phyloP scores from a whole-genome alignment of 2,797 vertebrate genomes.

The Enteromius paludinosus region DNA sequence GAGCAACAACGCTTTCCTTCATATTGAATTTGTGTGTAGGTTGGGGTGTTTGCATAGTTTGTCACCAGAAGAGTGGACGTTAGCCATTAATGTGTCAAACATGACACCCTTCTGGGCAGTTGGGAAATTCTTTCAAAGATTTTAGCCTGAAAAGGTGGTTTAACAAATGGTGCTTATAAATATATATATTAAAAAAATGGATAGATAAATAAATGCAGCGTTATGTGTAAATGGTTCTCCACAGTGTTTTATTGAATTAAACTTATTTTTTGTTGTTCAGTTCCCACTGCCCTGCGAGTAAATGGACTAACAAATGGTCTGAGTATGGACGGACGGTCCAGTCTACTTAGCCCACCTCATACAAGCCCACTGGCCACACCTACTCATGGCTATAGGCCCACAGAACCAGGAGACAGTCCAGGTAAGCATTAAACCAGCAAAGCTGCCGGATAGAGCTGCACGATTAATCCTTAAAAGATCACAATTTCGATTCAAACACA shows the following conservation, averaged over 20 bases:
- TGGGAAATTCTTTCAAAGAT: background rate
- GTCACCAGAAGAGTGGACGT: constrained; percentile 15
- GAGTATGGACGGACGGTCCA: constrained; percentile 77
- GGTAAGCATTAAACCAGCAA: constrained; percentile 61
- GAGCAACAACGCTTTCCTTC: constrained; percentile 28
- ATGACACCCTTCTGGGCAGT: background rate
- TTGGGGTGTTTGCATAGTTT: constrained; percentile 7
- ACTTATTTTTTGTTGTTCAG: constrained; percentile 65
- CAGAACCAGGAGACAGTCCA: constrained; percentile 85
- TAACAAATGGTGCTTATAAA: background rate
- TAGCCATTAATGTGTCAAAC: constrained; percentile 27
- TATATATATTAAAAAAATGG: background rate
- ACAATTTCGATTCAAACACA: too few relatives aligned
- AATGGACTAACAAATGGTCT: constrained; percentile 83
- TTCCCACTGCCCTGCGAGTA: constrained; percentile 81
- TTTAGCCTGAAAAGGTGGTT: background rate
- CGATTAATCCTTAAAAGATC: background rate
- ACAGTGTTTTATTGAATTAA: background rate
- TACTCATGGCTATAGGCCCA: constrained; percentile 79
- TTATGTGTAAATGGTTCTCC: background rate
- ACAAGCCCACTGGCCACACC: constrained; percentile 79
- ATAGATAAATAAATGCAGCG: background rate
- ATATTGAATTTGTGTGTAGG: constrained; percentile 32
- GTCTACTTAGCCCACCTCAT: constrained; percentile 80
- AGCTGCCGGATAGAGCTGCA: background rate